Base-by-base conservation (phyloP, 35 echinoderm and acorn worm species). In the Antedon bifida region DNA sequence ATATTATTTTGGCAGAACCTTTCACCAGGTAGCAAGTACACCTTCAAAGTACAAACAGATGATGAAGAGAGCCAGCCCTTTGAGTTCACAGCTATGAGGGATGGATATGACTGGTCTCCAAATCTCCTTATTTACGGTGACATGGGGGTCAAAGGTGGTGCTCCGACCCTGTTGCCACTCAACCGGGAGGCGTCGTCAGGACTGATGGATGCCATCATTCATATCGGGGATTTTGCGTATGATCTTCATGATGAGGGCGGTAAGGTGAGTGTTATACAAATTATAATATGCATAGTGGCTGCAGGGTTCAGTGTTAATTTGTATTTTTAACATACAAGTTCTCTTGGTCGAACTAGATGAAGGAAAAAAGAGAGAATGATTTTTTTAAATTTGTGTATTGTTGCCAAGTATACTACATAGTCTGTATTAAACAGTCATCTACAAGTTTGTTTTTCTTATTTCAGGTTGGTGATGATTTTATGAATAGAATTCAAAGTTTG, bases 211-310 rank as follows among this genome's bases (percentile, higher is more conserved):
- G 92, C 89, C 29, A 82, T 90, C 38, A 84, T 96, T 35, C 92
- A 96, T 78, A 83, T 87, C 11, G 92, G 92, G 12, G 92, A 96
- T 81, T 90, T 96, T 88, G 92, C 92, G 21, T 96, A 96, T 86
- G 92, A 96, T 83, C 78, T 96, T 1, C 88, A 96, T 88, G 82
- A 84, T 74, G 88, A 96, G 42, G 92, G 88, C 30, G 92, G 92
- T 30, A 96, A 96, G 86, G 92, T 96, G 78, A 33, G 80, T 42
- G 14, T 4, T 7, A 42, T 4, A 42, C 4, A 28, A 75, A n/a
- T n/a, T n/a, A n/a, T n/a, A n/a, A n/a, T n/a, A 4, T 75, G 38
- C 14, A 42, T 42, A 42, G 38, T 7, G 4, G 14, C 38, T 42
- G 38, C 38, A 42, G n/a, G n/a, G n/a, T n/a, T n/a, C n/a, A n/a